phyloP scores from a whole-genome alignment of 2,113 vertebrate species.

The Fukomys damarensis region DNA sequence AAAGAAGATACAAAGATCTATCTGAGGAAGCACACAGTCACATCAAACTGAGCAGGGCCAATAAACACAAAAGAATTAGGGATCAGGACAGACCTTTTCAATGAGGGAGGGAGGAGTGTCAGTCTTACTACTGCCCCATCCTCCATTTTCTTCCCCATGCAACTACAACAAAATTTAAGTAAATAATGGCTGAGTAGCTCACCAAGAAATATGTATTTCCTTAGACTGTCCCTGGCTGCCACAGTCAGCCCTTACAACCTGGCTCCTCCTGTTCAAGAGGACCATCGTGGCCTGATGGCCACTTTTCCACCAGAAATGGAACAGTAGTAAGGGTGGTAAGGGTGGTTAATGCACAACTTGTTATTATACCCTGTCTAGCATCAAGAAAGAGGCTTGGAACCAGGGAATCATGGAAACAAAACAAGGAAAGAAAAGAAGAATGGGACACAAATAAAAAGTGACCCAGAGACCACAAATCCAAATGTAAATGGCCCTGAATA shows the following conservation, averaged over 20 bases:
- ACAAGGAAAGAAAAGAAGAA: not conserved
- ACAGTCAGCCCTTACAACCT: not conserved
- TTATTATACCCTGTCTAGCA: not conserved
- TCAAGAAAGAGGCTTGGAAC: not conserved
- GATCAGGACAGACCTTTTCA: not conserved
- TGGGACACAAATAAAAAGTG: not conserved
- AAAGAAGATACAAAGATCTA: not conserved
- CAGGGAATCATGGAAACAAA: not conserved
- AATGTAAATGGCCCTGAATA: not conserved
- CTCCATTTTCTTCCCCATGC: not conserved
- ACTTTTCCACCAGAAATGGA: not conserved
- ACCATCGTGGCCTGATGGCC: not conserved
- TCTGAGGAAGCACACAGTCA: not conserved
- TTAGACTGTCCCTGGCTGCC: not conserved
- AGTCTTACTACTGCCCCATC: not conserved
- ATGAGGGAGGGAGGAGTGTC: not conserved
- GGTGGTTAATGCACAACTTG: not conserved
- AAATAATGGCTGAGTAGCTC: not conserved
- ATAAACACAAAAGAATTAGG: not conserved
- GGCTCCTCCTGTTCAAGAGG: not conserved
- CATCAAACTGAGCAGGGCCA: not conserved
- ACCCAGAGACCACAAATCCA: not conserved
- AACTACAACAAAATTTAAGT: not conserved
- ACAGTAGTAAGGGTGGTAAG: not conserved
- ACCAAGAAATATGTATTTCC: not conserved